Conservation (phyloP, 92 coral and sea anemone species). For the Bergia puertoricense region DNA sequence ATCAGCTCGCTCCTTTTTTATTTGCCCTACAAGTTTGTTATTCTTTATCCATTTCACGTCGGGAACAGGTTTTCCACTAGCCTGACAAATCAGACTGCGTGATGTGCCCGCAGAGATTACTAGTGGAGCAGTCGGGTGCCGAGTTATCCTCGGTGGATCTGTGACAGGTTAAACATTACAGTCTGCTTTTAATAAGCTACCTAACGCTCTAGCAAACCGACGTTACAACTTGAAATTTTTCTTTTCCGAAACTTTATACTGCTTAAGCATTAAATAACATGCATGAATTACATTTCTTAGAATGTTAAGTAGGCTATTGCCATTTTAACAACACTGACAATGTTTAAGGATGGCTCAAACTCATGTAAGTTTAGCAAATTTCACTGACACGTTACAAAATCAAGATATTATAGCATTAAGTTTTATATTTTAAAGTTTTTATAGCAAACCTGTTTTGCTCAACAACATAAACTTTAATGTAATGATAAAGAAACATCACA, state of each 20-base stretch:
- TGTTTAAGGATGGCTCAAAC: neutral
- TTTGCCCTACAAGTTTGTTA: slow-evolving; percentile 47
- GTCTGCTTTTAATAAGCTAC: neutral
- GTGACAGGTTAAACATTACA: slow-evolving; percentile 22
- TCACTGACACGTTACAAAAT: neutral
- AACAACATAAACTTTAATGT: neutral
- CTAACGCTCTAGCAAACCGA: neutral
- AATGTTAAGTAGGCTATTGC: too few species aligned
- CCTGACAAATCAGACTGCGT: slow-evolving; percentile 67
- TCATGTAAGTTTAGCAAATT: neutral
- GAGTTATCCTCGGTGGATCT: slow-evolving; percentile 77
- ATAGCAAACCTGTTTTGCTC: too few species aligned
- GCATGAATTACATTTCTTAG: too few species aligned
- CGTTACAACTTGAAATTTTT: neutral
- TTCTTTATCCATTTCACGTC: slow-evolving; percentile 70
- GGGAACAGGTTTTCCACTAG: slow-evolving; percentile 82
- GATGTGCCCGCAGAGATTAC: slow-evolving; percentile 58
- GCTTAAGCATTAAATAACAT: neutral
- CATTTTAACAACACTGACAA: neutral
- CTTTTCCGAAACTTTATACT: neutral
- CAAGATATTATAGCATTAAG: neutral
- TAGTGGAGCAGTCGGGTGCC: slow-evolving; percentile 40
- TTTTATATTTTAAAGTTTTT: too few species aligned
- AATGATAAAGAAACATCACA: neutral
- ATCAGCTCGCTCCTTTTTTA: slow-evolving; percentile 46